Evolutionary conservation across 2,888 invertebrate genomes (phyloP), one percentile per base, ranked within the genome.

Genomic region (Drosophila pseudotalamancana): DNA sequence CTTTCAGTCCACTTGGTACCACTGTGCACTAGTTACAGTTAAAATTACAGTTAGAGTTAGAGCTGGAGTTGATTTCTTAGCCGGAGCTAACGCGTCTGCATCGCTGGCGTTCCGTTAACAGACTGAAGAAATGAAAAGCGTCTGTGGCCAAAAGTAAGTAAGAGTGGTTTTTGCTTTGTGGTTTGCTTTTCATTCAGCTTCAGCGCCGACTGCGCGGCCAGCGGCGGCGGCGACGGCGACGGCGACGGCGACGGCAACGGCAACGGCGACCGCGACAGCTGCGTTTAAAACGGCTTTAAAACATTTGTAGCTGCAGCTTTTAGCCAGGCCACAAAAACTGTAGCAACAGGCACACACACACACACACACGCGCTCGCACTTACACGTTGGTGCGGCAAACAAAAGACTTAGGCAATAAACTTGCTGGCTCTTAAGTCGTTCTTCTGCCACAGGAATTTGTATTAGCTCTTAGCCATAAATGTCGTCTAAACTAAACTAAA

Each of bases 51-150:
- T 35, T 54, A 27, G 6, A 32, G 39, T 32, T 40, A 48, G 11
- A 42, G 31, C 40, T 61, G 27, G 35, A 39, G 42, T 57, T 56
- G 8, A 9, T 25, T 45, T 69, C n/a, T n/a, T 62, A 59, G 53
- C 76, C 68, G 77, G 57, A 78, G 87, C 80, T 62, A 55, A 55
- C 84, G 84, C 89, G 90, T 90, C 90, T 90, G 91, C 88, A 90
- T 88, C 88, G 90, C 85, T 89, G 88, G 91, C 90, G 86, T 90
- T 89, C 88, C 90, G 82, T 88, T 79, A 88, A 90, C 89, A 88
- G 90, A 90, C 90, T 90, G 90, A 90, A 90, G 89, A 89, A 89
- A 88, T 89, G 86, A 84, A 90, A 90, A 90, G 72, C 86, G 86
- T 87, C 84, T 82, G 78, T 77, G 77, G 75, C 82, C 88, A 88